These are phyloP conservation scores for Ophthalmolycus amberensis DNA, from an alignment of 2,113 vertebrate species.

Conservation along the genomic window DNA sequence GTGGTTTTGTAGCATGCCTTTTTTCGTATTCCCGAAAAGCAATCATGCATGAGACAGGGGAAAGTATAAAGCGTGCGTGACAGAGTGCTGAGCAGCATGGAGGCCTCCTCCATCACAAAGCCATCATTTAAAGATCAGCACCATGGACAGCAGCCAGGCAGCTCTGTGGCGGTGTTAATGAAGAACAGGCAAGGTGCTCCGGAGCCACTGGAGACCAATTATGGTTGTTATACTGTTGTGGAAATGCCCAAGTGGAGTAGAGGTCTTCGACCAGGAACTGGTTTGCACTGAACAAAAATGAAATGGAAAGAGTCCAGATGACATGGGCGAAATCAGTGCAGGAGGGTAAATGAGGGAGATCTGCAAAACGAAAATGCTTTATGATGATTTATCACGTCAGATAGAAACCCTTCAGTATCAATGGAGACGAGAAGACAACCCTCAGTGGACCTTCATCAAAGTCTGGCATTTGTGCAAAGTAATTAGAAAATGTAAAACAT, in stretches of 20 bases:
- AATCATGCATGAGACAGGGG: neutral
- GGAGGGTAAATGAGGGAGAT: constrained; percentile 30
- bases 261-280: constrained; percentile 37
- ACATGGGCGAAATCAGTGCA: constrained; percentile 11
- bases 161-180: constrained; percentile 64
- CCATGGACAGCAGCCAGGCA: constrained; percentile 70
- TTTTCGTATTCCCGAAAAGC: constrained; percentile 16
- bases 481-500: neutral
- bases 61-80: constrained; percentile 13
- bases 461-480: neutral
- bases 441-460: neutral
- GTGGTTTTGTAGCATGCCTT: neutral
- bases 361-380: constrained; percentile 27
- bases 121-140: constrained; percentile 69
- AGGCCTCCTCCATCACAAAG: constrained; percentile 45
- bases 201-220: constrained; percentile 73
- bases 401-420: neutral
- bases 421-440: neutral
- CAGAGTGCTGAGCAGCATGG: constrained; percentile 38
- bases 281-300: constrained; percentile 29
- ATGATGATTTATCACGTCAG: constrained; percentile 10
- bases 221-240: constrained; percentile 64
- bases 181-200: constrained; percentile 56
- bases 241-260: constrained; percentile 50
- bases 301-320: constrained; percentile 29